phyloP scores from a whole-genome alignment of 2,888 invertebrate species.

The Dryadula phaetusa region DNA sequence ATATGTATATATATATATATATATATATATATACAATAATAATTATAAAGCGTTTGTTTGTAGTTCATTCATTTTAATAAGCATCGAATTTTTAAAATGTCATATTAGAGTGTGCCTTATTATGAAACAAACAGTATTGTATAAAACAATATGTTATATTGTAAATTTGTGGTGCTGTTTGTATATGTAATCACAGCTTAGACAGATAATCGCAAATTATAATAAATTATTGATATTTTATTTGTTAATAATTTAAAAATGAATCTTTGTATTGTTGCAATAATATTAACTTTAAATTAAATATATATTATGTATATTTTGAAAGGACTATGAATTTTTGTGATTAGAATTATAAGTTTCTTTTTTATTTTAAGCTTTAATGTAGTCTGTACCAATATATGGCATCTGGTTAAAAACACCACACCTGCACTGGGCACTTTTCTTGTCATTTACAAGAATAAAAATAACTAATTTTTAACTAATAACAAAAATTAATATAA shows the following conservation, averaged over 20 bases:
- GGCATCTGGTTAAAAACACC: too few species aligned
- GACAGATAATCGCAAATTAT: not conserved
- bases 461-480: not conserved
- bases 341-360: not conserved
- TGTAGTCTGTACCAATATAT: not conserved
- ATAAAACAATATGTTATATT: conserved; percentile 27
- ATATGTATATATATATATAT: not conserved
- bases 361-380: not conserved
- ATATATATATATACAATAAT: not conserved
- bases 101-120: conserved; percentile 40
- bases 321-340: not conserved
- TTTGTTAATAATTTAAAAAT: not conserved
- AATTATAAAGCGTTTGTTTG: too few species aligned
- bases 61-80: too few species aligned
- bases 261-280: not conserved
- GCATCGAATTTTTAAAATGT: conserved; percentile 2
- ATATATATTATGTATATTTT: conserved; percentile 19
- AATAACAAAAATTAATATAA: too few species aligned
- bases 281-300: not conserved
- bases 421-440: not conserved
- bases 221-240: not conserved
- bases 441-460: not conserved
- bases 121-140: conserved; percentile 37
- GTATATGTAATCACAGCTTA: not conserved
- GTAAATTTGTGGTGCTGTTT: conserved; percentile 24